Base-by-base conservation (phyloP, 2,113 vertebrate genomes). In the Sapayoa aenigma region DNA sequence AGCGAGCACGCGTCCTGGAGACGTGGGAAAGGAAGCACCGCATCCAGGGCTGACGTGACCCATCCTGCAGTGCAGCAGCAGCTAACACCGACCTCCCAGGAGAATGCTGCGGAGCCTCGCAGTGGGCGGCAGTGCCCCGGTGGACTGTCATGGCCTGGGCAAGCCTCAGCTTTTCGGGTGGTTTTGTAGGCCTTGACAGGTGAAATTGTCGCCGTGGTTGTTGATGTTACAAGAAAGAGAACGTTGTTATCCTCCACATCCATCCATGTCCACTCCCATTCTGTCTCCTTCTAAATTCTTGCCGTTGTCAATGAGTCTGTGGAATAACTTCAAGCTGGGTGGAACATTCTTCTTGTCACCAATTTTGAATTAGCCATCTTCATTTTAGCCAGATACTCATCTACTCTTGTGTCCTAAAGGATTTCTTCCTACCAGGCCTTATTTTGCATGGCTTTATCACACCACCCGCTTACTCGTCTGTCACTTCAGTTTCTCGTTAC, bases 1-100 rank as follows among this genome's bases (percentile, higher is more conserved):
- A 33, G 52, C 37, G 33, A 3, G 37, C 86, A 11, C 8, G 17
- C 50, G 5, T 24, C 33, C 56, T 14, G 1, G 23, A 17, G 42
- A 5, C 1, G 2, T 0, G 21, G 21, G 33, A 19, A 35, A 6
- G 3, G n/a, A 6, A n/a, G 39, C 1, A 1, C 0, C 12, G 1
- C 30, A 20, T 6, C 21, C 55, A 1, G 4, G 8, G 39, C 3
- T 5, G 52, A 6, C 66, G 0, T 6, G 12, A 0, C 23, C 12
- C 33, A 5, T 5, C 52, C 13, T n/a, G 5, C 47, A 4, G 19
- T 7, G 47, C 20, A 14, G 7, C 5, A 9, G 44, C 25, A 2
- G 66, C 37, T 5, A 4, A 16, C 31, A 2, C 6, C 19, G 2
- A 5, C 2, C 37, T 5, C 37, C 27, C 7, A 2, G 19, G 28